Evolutionary conservation across 1,140 invertebrate genomes (phyloP).

Genomic region (Bombus ignitus): DNA sequence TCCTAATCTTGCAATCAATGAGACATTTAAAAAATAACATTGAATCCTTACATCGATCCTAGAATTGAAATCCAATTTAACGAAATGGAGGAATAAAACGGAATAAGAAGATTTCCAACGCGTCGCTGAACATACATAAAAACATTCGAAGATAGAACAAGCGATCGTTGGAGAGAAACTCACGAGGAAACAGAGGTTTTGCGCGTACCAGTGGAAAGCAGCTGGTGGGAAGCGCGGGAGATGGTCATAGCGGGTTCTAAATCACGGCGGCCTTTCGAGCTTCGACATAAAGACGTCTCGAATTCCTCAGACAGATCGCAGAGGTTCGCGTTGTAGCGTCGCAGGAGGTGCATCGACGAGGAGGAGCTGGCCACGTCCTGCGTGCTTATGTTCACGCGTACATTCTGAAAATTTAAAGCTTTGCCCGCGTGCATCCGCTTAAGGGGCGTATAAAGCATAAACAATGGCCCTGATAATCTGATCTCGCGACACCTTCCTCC

Average conservation of each 20-base stretch:
- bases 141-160: background rate
- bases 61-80: background rate
- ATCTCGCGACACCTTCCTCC: constrained; percentile 57
- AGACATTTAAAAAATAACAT: background rate
- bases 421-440: constrained; percentile 2
- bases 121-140: background rate
- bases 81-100: no score
- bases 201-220: background rate
- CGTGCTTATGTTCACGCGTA: constrained; percentile 18
- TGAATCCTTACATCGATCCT: background rate
- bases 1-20: no score
- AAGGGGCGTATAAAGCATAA: constrained; percentile 61
- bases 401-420: constrained; percentile 62
- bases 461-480: constrained; percentile 67
- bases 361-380: background rate
- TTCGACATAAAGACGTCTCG: constrained; percentile 66
- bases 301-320: constrained; percentile 37
- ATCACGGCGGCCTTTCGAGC: constrained; percentile 53
- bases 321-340: constrained; percentile 6
- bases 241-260: constrained; percentile 36
- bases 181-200: background rate
- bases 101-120: no score
- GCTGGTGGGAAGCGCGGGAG: constrained; percentile 27
- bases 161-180: background rate
- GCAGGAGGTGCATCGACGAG: constrained; percentile 30